Evolutionary conservation across 1,140 invertebrate species (phyloP), one percentile per base, ranked within the genome.

Genomic region (Augochlora pura): DNA sequence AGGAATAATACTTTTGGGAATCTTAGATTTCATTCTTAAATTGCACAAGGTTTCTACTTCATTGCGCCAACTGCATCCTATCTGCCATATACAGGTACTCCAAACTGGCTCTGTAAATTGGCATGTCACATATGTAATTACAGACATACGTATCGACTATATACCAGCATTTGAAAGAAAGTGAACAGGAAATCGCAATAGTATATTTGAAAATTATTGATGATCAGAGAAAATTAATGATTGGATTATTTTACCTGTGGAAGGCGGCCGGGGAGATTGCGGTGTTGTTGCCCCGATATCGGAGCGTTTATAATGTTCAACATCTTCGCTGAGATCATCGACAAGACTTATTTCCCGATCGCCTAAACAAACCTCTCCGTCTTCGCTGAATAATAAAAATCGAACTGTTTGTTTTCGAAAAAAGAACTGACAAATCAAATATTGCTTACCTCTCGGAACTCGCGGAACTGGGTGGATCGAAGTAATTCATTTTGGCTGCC

Each of bases 401-500:
- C 10, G 8, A 23, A 32, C 27, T 39, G 27, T 21, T 14, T 32
- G 21, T 46, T 57, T 7, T 14, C 1, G 23, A 1, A 23, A 9
- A 52, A 0, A 12, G 49, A 66, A 49, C 10, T 5, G 6, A 23
- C 27, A 7, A 8, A 0, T 52, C 1, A 60, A 27, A 16, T 8
- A 18, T 16, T 16, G 7, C 32, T 91, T 95, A 97, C 96, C 96
- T 97, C 91, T 97, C 96, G 46, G 96, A 97, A 92, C 96, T 97
- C 75, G 96, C 96, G 69, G 96, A 97, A 88, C 96, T 97, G 66
- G 96, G 96, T 85, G 96, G 96, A 93, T 97, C 96, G 85, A 95
- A 94, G 87, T 94, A 94, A 86, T 94, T 94, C 88, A 95, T 89
- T 91, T 95, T 96, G 71, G 95, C 95, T 93, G 95, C 95, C 95